A percentile compares a stretch with the other conserved stretches of the same genome.
Conservation (phyloP, 2,113 vertebrate genomes). For the Tachysurus fulvidraco region DNA sequence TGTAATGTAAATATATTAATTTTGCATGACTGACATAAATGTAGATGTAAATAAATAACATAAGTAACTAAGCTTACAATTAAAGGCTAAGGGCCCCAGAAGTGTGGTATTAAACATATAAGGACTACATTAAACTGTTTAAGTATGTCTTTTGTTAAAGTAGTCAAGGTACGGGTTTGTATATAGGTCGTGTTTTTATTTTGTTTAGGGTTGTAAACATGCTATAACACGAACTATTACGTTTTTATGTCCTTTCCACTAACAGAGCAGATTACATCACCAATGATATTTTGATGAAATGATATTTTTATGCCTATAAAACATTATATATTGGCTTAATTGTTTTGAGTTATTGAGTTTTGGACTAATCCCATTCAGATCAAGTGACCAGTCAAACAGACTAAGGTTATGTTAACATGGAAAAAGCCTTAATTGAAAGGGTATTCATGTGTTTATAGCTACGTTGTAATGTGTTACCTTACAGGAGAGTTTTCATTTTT, state of each 20-base stretch:
- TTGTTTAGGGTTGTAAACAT: neutral
- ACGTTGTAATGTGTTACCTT: neutral
- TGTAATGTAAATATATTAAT: too few relatives aligned
- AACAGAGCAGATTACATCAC: neutral
- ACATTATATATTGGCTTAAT: neutral
- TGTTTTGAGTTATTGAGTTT: neutral
- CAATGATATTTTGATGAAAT: neutral
- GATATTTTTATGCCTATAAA: too few relatives aligned
- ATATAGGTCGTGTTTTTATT: neutral
- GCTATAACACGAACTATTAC: neutral
- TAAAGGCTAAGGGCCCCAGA: neutral
- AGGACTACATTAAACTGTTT: neutral
- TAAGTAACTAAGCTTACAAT: neutral
- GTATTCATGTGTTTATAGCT: neutral
- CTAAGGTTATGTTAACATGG: neutral
- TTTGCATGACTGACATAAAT: too few relatives aligned
- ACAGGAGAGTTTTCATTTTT: neutral
- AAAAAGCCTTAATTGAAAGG: neutral
- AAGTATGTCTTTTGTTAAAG: neutral
- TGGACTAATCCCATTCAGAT: neutral
- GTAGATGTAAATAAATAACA: neutral
- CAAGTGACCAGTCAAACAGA: neutral
- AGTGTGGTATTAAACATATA: neutral
- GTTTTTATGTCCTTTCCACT: neutral
- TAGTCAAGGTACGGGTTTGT: neutral